A percentile compares a stretch with the other conserved stretches of the same genome.
Evolutionary conservation across 2,888 invertebrate genomes (phyloP).

Genomic region (Antheraea yamamai): DNA sequence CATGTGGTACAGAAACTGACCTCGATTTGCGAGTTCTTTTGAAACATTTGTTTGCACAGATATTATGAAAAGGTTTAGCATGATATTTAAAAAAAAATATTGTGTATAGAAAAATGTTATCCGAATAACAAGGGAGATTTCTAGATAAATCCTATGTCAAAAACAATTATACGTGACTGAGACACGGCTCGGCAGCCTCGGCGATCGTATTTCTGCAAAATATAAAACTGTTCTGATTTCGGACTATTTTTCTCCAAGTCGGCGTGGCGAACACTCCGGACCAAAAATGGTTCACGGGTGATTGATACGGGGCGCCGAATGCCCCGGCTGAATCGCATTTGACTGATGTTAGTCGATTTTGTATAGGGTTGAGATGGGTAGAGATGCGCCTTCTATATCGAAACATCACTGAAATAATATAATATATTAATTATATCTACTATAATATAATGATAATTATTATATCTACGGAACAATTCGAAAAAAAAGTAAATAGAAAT

Average conservation of each 20-base stretch:
- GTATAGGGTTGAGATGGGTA: constrained; percentile 36
- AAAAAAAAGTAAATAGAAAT: no score
- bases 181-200: neutral
- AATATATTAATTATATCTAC: no score
- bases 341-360: constrained; percentile 44
- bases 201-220: constrained; percentile 4
- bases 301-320: constrained; percentile 42
- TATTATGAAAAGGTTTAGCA: neutral
- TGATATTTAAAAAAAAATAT: neutral
- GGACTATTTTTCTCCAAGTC: constrained; percentile 15
- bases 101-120: neutral
- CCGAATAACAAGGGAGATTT: neutral
- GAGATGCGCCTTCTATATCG: constrained; percentile 5
- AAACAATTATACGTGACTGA: neutral
- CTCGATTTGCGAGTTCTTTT: no score
- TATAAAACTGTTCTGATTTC: constrained; percentile 8
- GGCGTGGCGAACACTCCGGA: neutral
- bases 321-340: constrained; percentile 36
- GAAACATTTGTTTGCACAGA: neutral
- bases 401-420: no score
- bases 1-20: neutral
- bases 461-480: no score
- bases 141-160: neutral
- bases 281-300: constrained; percentile 29
- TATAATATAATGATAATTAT: no score